Base-by-base conservation (phyloP, 37 sponge, comb jelly and placozoan genomes). In the Geodia barretti region DNA sequence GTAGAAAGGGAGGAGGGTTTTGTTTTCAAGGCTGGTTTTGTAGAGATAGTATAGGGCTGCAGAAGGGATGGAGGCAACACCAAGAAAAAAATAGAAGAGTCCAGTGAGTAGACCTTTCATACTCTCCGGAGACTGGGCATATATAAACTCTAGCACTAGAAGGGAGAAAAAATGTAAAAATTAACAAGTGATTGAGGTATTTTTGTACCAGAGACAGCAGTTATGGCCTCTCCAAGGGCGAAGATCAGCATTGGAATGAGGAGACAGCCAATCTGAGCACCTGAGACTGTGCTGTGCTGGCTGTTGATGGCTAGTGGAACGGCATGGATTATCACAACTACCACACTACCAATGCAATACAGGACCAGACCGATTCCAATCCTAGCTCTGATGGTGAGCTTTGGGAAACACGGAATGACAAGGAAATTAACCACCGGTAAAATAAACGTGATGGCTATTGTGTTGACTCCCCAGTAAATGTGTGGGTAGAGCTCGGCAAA, bases 101-200 rank as follows among this genome's bases (percentile, higher is more conserved):
- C 88, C 88, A 76, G 69, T 82, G 21, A 82, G 64, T 9, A 88
- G 83, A 62, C 88, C 82, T 62, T 88, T 88, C 83, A 82, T 88
- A 39, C 64, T 81, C 1, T 88, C 67, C 0, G 88, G 88, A 41
- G 83, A 69, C 31, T 88, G 88, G 34, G 88, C 88, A 77, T 77
- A 88, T 62, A 88, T 82, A 73, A 88, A 88, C 73, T 88, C 88
- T 38, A 88, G 41, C 25, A 74, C 88, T 88, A 34, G 3, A 58
- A 34, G 63, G 20, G 41, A 31, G 26, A 19, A 47, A 28, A 33
- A 25, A 54, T 0, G n/a, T 11, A 0, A 58, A 0, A 66, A 20
- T 66, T n/a, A n/a, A n/a, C n/a, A n/a, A n/a, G n/a, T n/a, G n/a
- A n/a, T n/a, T n/a, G n/a, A n/a, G n/a, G n/a, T n/a, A n/a, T n/a